Percentiles rank a stretch among this genome's conserved stretches.
Conservation (phyloP, 2,113 vertebrate species). For the Dasypus novemcinctus region DNA sequence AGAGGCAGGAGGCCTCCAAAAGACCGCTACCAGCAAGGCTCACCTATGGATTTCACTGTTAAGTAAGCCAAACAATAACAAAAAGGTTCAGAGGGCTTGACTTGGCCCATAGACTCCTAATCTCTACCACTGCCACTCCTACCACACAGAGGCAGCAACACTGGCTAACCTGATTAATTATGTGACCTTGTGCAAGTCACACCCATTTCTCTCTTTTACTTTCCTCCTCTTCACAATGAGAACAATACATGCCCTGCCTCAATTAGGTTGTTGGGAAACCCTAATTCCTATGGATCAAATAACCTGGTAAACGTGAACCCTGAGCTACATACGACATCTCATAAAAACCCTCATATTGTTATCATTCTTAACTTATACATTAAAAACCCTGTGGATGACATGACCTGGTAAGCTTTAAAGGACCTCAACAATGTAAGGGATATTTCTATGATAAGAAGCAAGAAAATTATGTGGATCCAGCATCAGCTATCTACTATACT, state of each 20-base stretch:
- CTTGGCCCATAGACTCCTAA: fast-evolving
- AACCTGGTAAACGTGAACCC: neutral
- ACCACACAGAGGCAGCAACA: fast-evolving
- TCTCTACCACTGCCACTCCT: neutral
- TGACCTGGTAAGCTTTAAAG: neutral
- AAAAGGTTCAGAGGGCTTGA: neutral
- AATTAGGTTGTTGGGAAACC: neutral
- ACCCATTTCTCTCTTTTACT: neutral
- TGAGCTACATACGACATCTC: too few species aligned
- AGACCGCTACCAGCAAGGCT: neutral
- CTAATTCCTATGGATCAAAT: neutral
- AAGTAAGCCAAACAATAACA: neutral
- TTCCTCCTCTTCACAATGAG: neutral
- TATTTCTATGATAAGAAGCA: neutral
- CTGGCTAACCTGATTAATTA: neutral
- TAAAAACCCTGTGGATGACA: neutral
- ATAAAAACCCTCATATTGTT: too few species aligned
- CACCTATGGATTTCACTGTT: neutral
- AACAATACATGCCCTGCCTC: neutral
- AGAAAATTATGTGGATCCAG: neutral
- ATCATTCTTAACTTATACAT: too few species aligned
- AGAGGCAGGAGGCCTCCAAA: neutral
- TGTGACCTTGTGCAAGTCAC: neutral
- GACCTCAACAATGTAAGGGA: neutral
- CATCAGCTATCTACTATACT: neutral